Evolutionary conservation across 2,113 vertebrate genomes (phyloP).

Genomic region (Pterophyllum scalare): DNA sequence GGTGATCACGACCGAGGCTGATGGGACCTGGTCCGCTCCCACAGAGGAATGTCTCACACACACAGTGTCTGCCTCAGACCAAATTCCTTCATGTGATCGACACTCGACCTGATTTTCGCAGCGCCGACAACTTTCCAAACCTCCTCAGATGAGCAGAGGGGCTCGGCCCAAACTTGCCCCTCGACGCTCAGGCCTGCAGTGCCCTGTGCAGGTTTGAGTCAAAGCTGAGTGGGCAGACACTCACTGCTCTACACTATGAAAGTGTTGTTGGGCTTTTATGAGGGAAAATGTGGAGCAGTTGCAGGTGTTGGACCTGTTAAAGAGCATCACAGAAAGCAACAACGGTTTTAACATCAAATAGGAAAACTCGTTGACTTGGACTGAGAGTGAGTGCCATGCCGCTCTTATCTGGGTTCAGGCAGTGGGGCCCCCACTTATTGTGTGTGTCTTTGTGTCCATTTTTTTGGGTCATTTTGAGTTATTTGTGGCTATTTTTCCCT

Average conservation of each 20-base stretch:
- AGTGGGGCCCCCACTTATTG: too few relatives aligned
- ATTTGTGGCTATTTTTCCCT: not conserved
- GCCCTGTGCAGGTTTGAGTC: not conserved
- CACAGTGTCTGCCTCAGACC: not conserved
- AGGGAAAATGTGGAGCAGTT: not conserved
- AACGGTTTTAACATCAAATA: not conserved
- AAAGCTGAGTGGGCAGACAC: accelerated
- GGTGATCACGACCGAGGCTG: conserved; percentile 27
- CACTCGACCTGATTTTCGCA: not conserved
- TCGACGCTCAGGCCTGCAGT: not conserved
- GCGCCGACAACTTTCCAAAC: not conserved
- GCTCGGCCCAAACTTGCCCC: not conserved
- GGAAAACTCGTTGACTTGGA: too few relatives aligned
- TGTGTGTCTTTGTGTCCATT: too few relatives aligned
- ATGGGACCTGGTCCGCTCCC: not conserved
- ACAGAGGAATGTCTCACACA: conserved; percentile 58
- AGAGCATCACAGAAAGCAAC: not conserved
- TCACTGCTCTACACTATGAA: not conserved
- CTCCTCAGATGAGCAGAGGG: not conserved
- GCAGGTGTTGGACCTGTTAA: too few relatives aligned
- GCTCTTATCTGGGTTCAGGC: too few relatives aligned
- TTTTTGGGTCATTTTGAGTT: not conserved
- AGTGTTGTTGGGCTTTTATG: not conserved
- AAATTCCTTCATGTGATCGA: not conserved
- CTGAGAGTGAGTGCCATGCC: too few relatives aligned